Percentiles rank a stretch among this genome's conserved stretches.
These are phyloP conservation scores for Acleris literana DNA, from an alignment of 2,888 invertebrate genomes.

Conservation along the genomic window DNA sequence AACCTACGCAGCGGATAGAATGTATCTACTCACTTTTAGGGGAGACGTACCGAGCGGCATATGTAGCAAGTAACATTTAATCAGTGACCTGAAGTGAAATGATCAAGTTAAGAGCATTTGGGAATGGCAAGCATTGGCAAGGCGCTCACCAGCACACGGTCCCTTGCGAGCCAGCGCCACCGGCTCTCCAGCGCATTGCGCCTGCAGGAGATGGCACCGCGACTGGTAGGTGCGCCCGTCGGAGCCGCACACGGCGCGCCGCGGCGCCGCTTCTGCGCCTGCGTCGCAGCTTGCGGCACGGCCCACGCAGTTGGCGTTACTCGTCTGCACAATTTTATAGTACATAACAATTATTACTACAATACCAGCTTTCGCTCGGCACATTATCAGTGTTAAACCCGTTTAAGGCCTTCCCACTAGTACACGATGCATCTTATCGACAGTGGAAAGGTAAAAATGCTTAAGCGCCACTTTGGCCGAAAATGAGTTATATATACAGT, in stretches of 20 bases:
- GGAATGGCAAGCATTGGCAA: neutral
- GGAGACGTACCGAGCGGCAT: too few species aligned
- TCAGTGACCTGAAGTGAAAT: too few species aligned
- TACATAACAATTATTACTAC: neutral
- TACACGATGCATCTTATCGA: too few species aligned
- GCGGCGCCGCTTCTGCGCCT: conserved; percentile 59
- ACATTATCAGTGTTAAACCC: too few species aligned
- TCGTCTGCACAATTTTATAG: conserved; percentile 43
- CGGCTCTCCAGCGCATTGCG: conserved; percentile 89
- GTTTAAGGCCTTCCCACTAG: too few species aligned
- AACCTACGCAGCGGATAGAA: too few species aligned
- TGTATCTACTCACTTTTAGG: too few species aligned
- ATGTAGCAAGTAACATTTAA: too few species aligned
- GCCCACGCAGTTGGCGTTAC: conserved; percentile 57
- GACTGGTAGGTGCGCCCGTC: conserved; percentile 93
- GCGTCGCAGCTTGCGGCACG: conserved; percentile 73
- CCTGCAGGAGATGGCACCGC: conserved; percentile 89
- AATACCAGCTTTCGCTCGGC: neutral
- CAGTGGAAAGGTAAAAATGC: too few species aligned
- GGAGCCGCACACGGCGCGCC: conserved; percentile 88
- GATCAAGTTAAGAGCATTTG: too few species aligned
- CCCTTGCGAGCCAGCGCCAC: conserved; percentile 89
- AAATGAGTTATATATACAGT: too few species aligned
- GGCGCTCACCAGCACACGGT: conserved; percentile 86
- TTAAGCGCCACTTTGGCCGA: too few species aligned